Conservation (phyloP, 2,888 invertebrate genomes). For the Glyphotaelius pellucidus region DNA sequence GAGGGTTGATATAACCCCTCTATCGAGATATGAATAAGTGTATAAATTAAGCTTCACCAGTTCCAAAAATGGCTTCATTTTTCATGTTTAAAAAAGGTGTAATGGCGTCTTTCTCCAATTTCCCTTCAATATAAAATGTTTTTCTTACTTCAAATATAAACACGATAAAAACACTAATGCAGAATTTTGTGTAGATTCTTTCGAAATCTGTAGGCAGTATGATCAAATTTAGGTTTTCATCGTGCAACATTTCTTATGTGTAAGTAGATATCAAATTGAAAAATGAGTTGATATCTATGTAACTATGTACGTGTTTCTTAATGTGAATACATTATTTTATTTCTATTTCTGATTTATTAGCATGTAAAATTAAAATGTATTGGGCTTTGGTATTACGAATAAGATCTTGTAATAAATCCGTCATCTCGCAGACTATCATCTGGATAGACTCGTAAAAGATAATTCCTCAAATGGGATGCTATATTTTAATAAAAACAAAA, state of each 20-base stretch:
- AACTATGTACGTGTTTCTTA: not conserved
- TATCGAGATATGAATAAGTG: not conserved
- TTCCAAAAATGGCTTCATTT: constrained; percentile 12
- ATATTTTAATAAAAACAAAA: not conserved
- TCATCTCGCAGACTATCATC: not conserved
- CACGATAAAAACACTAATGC: not conserved
- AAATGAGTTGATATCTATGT: not conserved
- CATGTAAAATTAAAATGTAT: not conserved
- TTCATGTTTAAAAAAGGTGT: not conserved
- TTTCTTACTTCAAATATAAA: not conserved
- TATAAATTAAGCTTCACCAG: not conserved
- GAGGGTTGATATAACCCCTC: constrained; percentile 36
- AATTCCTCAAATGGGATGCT: not conserved
- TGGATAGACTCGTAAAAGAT: not conserved
- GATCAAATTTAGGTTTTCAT: not conserved
- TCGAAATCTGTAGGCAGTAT: not conserved
- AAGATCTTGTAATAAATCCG: not conserved
- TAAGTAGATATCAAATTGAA: not conserved
- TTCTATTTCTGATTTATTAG: not conserved
- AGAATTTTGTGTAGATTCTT: not conserved
- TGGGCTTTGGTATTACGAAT: not conserved
- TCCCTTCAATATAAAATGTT: not conserved
- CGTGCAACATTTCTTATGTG: not conserved
- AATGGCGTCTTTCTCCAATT: not conserved
- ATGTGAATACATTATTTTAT: too few relatives aligned